These are phyloP conservation scores for Corythornis vintsioides DNA, from an alignment of 2,113 vertebrate genomes.

Conservation along the genomic window DNA sequence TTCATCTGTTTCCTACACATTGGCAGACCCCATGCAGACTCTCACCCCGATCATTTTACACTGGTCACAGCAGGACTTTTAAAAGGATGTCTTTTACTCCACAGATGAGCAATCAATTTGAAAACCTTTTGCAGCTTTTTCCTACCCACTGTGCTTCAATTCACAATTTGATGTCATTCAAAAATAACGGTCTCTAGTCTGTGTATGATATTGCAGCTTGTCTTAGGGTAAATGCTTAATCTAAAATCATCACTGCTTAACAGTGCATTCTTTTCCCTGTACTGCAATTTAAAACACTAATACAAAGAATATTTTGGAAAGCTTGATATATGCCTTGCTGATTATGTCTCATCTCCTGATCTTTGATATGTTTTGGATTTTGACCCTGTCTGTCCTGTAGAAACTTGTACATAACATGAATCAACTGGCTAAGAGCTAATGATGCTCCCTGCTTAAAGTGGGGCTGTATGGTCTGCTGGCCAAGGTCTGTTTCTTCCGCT, in stretches of 20 bases:
- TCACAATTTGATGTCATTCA: slow-evolving; percentile 53
- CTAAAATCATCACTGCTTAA: slow-evolving; percentile 2
- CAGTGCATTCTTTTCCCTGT: not conserved
- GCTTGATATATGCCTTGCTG: not conserved
- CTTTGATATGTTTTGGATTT: slow-evolving; percentile 29
- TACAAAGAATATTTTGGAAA: slow-evolving; percentile 39
- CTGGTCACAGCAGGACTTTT: slow-evolving; percentile 24
- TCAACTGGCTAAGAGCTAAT: not conserved
- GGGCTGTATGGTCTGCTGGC: not conserved
- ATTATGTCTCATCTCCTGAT: not conserved
- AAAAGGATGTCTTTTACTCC: slow-evolving; percentile 39
- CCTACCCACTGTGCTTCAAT: slow-evolving; percentile 31
- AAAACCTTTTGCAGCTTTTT: not conserved
- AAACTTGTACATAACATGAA: not conserved
- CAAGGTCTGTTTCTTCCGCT: not conserved
- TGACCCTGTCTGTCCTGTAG: slow-evolving; percentile 9
- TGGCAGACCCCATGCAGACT: slow-evolving; percentile 26
- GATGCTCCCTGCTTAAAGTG: not conserved
- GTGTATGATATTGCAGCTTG: not conserved
- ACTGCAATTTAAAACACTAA: slow-evolving; percentile 18
- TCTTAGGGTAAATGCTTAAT: slow-evolving; percentile 37
- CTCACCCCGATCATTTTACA: slow-evolving; percentile 21
- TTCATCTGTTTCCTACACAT: not conserved
- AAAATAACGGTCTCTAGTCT: slow-evolving; percentile 33
- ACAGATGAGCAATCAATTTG: slow-evolving; percentile 33